Evolutionary conservation across 2,797 vertebrate species (phyloP), one percentile per base, ranked within the genome.

Genomic region (Perodicticus potto): DNA sequence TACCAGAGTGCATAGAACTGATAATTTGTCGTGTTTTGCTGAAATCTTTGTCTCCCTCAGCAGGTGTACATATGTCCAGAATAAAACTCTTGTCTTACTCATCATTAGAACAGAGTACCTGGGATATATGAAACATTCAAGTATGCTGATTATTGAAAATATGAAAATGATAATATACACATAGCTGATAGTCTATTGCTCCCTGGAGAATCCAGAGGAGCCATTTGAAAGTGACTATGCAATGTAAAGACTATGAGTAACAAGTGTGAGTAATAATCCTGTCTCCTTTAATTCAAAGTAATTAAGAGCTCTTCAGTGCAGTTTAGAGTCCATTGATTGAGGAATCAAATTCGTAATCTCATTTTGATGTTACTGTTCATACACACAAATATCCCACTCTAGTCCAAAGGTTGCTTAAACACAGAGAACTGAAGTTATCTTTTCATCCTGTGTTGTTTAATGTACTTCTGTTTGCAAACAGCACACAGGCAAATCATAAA

Each of bases 301-400:
- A 13, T 76, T 84, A 40, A 11, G 5, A 57, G 23, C 0, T 72
- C 11, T 16, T 81, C 2, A 16, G 59, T 65, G 16, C 53, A 4
- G 57, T 76, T 67, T 43, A 34, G 19, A 73, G 20, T 17, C 11
- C 29, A 82, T 20, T 40, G 32, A 67, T 55, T 32, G 49, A 77
- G 8, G 29, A 77, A 55, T 77, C 25, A 63, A 29, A 69, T 90
- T 78, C 7, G 34, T 65, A 80, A 90, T 78, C 23, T 67, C 19
- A 27, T 1, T 27, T n/a, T 34, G 43, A 53, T 34, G 3, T 0
- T 5, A 11, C 8, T 43, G 19, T 32, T 14, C 57, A 2, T 13
- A 77, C 3, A 74, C 3, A 53, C 4, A 53, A 80, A 61, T 4
- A 53, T 5, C 5, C 8, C 3, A 40, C 27, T 11, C 4, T 69